Evolutionary conservation across 53 echinoderm and acorn worm genomes (phyloP), one percentile per base, ranked within the genome.

Genomic region (Arbacia lixula): DNA sequence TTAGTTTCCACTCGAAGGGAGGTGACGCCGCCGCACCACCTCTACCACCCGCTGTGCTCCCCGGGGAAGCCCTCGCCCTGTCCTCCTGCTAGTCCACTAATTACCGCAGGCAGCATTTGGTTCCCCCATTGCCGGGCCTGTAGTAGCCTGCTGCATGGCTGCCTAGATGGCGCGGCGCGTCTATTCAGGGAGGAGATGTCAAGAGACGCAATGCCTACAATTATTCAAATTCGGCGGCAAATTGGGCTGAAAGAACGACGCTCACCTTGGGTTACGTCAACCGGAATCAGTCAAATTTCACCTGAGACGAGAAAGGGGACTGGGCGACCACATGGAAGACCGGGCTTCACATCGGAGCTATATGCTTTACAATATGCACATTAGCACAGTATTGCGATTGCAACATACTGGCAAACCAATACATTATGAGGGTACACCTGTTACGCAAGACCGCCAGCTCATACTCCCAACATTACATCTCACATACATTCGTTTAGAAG

Each of bases 191-290:
- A 26, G 27, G 50, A 49, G 19, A 46, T 71, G 71, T 71, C 41
- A 71, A 71, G 41, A 71, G 71, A 42, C 26, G 25, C 28, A 19
- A 12, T 9, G 46, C 41, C 29, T 41, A 43, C 71, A 71, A 71
- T 71, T 71, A 71, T 40, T 71, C 71, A 71, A 71, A 40, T 71
- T 27, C 28, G 28, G 39, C n/a, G 71, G 29, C 71, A 71, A 71
- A 71, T 71, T 26, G 29, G 29, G 71, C 35, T 6, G 46, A 27
- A 46, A 39, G 42, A 17, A 46, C 71, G 22, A 66, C 21, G 40
- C 12, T 71, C 46, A 71, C 71, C 71, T 46, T 71, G 49, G 40
- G 29, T 71, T 71, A 10, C 49, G 10, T 20, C 12, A 12, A n/a
- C 40, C 4, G 20, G 29, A 46, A 29, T 71, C 28, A n/a, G 22